These are phyloP conservation scores for Orthosia gothica DNA, from an alignment of 2,888 invertebrate genomes.

Conservation along the genomic window DNA sequence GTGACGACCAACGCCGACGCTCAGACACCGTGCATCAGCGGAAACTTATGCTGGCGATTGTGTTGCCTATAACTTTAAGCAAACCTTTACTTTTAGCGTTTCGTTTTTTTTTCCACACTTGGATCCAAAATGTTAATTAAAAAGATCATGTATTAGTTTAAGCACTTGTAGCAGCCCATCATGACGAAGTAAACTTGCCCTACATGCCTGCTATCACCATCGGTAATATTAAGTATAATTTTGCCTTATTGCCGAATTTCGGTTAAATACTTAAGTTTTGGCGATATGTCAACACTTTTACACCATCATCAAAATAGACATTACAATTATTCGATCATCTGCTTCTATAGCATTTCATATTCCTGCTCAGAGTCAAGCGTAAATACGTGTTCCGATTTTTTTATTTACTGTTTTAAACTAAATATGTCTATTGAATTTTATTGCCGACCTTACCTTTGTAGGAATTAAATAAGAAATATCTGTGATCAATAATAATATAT, in stretches of 20 bases:
- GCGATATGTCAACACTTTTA: not conserved
- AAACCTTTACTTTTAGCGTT: not conserved
- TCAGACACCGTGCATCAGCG: not conserved
- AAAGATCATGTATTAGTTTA: too few species aligned
- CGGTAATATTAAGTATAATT: not conserved
- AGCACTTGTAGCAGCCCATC: not conserved
- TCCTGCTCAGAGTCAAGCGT: not conserved
- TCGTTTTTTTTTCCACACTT: not conserved
- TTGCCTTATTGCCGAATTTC: not conserved
- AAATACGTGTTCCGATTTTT: not conserved
- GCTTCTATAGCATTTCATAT: not conserved
- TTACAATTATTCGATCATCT: not conserved
- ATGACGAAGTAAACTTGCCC: not conserved
- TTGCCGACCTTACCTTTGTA: not conserved
- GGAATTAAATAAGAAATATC: slow-evolving; percentile 28
- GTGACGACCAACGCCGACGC: not conserved
- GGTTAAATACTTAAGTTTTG: not conserved
- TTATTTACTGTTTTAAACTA: not conserved
- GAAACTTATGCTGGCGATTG: not conserved
- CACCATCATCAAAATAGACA: not conserved
- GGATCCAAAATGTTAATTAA: not conserved
- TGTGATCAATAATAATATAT: slow-evolving; percentile 30
- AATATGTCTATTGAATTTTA: not conserved
- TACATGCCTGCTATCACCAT: not conserved
- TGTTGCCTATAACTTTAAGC: not conserved